Conservation (phyloP, 1,140 invertebrate species). For the Conus ventricosus region DNA sequence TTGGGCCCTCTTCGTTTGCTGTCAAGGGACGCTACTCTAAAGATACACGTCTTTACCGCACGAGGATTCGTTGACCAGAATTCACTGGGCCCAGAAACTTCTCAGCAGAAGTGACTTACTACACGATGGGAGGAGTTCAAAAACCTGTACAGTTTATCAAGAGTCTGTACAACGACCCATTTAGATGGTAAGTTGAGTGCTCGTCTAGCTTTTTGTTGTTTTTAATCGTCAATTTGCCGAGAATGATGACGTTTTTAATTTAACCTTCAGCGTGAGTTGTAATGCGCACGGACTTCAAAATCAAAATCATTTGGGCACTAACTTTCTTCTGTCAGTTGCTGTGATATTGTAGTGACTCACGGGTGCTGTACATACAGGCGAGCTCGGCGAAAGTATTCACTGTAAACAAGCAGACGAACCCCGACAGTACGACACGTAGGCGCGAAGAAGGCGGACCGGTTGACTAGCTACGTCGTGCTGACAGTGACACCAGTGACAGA, state of each 20-base stretch:
- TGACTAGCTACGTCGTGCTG: too few species aligned
- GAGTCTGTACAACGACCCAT: conserved; percentile 43
- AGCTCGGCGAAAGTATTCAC: too few species aligned
- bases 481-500: too few species aligned
- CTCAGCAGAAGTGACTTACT: neutral
- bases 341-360: too few species aligned
- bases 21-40: neutral
- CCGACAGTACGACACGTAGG: too few species aligned
- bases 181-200: conserved; percentile 39
- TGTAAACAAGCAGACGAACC: too few species aligned
- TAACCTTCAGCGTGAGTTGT: neutral
- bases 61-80: too few species aligned
- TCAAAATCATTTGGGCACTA: neutral
- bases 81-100: neutral
- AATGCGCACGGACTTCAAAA: neutral
- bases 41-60: neutral
- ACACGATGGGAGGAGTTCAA: neutral
- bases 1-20: neutral
- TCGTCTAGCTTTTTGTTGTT: too few species aligned
- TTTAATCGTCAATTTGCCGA: too few species aligned
- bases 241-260: neutral
- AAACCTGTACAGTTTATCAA: conserved; percentile 37
- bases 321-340: too few species aligned
- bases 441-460: too few species aligned
- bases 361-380: too few species aligned